Base-by-base conservation (phyloP, 2,888 invertebrate genomes). In the Masnerella sp. region DNA sequence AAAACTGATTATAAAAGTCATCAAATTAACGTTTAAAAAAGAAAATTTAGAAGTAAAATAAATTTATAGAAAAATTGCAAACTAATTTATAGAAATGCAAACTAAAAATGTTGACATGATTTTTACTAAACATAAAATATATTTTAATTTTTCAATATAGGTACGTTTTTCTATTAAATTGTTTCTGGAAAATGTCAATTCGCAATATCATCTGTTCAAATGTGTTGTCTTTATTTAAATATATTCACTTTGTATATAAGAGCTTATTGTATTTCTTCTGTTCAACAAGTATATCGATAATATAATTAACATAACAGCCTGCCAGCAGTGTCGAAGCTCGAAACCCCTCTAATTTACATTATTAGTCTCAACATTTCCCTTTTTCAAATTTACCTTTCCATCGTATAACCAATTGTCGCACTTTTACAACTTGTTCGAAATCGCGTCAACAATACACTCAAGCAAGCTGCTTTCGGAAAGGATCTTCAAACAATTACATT, bases 231-330 rank as follows among this genome's bases (percentile, higher is more conserved):
- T 78, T 70, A 70, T 67, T 74, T 68, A 75, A 75, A 75, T 75
- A 75, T 71, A 75, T 67, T 77, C 77, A 78, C 78, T 77, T 81
- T 80, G 79, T 80, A 82, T 84, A 82, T 82, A 83, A 81, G 83
- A 84, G 84, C 80, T 82, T 85, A 85, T 80, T 80, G 79, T 85
- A 81, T 79, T 83, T 59, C 36, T 70, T 82, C 82, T 83, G 79
- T 81, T 87, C 81, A 87, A 87, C 87, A 87, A 86, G 80, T 80
- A 80, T 83, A 84, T 84, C 78, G 81, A 83, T 83, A 84, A 83
- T 87, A 83, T 82, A 85, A 83, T 83, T 82, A 86, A 86, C 84
- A 80, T 83, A 87, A 86, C 86, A 87, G 85, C 83, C 85, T 85
- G 86, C 86, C 86, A 87, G 86, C 86, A 87, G 87, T 83, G 82